These are phyloP conservation scores for Rhynchonycteris naso DNA, from an alignment of 2,797 vertebrate genomes.

Conservation along the genomic window DNA sequence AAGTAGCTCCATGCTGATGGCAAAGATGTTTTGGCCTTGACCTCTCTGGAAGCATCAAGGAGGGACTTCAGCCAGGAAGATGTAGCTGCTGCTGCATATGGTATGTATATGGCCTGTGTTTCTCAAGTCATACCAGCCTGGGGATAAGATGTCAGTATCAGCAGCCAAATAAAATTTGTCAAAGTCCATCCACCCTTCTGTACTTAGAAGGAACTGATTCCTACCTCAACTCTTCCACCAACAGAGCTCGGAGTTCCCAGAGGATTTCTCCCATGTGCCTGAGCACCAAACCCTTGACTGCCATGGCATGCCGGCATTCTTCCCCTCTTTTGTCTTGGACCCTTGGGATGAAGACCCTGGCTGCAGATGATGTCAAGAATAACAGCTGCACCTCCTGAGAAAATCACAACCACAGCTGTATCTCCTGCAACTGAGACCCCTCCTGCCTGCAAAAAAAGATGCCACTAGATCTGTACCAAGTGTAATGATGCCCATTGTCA, in stretches of 20 bases:
- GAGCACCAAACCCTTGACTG: background rate
- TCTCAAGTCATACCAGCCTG: background rate
- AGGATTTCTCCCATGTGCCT: background rate
- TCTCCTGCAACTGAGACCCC: background rate
- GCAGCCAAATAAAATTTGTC: background rate
- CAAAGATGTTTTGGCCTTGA: background rate
- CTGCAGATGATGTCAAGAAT: background rate
- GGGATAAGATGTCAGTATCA: background rate
- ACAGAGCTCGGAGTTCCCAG: background rate
- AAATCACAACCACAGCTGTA: background rate
- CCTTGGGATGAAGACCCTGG: background rate
- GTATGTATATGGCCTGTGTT: background rate
- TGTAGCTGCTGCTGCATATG: background rate
- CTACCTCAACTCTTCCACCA: background rate
- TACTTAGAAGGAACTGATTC: background rate
- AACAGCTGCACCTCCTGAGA: slow-evolving; percentile 18
- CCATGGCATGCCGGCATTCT: background rate
- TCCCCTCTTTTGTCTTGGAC: background rate
- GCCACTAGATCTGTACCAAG: background rate
- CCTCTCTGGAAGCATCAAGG: background rate
- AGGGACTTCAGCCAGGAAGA: background rate
- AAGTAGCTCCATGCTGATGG: background rate
- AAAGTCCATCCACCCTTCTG: background rate
- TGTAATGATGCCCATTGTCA: background rate
- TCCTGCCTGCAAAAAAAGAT: background rate